Evolutionary conservation across 2,888 invertebrate genomes (phyloP).

Genomic region (Chouioia cunea): DNA sequence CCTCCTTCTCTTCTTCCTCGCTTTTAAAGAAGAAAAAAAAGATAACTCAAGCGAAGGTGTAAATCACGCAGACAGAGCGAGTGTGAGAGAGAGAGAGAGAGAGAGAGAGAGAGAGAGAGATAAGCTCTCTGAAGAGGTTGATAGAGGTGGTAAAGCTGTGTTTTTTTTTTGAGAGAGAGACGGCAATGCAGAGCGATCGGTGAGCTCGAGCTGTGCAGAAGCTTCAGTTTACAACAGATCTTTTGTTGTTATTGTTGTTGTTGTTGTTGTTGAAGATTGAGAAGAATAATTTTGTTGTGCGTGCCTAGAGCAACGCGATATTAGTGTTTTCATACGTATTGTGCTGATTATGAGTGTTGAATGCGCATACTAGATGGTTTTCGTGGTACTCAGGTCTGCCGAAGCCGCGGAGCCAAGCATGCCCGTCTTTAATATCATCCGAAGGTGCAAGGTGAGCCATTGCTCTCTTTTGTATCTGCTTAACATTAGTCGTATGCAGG

Average conservation of each 20-base stretch:
- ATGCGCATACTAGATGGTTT: conserved; percentile 1
- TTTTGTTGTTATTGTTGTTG: conserved; percentile 15
- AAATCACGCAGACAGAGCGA: conserved; percentile 9
- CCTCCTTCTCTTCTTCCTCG: not conserved
- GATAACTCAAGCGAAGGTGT: conserved; percentile 24
- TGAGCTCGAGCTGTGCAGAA: conserved; percentile 16
- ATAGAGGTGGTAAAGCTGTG: not conserved
- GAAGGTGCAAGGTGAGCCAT: conserved; percentile 73
- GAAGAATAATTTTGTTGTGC: conserved; percentile 2
- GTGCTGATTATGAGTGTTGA: conserved; percentile 2
- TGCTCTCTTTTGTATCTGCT: conserved; percentile 2
- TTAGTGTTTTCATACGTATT: not conserved
- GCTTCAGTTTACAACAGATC: conserved; percentile 1
- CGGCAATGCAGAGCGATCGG: conserved; percentile 28
- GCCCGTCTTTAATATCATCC: conserved; percentile 76
- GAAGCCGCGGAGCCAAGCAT: conserved; percentile 59
- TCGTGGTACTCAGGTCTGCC: conserved; percentile 4
- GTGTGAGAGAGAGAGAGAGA: conserved; percentile 33
- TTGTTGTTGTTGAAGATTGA: not conserved
- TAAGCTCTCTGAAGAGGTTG: not conserved
- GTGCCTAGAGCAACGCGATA: no score
- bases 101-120: conserved; percentile 20
- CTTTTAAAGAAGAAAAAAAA: conserved; percentile 4
- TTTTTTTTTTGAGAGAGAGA: conserved; percentile 11
- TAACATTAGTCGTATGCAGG: no score